Conservation (phyloP, 2,113 vertebrate species). For the Saguinus midas region DNA sequence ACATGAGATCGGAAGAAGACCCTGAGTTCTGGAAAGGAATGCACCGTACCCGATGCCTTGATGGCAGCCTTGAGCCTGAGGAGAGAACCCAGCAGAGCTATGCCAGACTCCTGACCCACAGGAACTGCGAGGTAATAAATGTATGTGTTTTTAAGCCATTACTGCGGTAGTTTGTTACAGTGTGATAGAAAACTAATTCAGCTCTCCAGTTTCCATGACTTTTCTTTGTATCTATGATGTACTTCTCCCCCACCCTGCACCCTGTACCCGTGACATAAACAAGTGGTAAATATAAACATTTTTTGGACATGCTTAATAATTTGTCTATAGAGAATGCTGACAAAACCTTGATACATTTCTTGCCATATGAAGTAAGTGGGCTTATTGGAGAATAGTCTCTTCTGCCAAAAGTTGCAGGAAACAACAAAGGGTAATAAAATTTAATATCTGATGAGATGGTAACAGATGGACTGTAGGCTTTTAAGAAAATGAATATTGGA, state of each 20-base stretch:
- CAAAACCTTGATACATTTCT: slow-evolving; percentile 47
- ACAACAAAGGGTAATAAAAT: slow-evolving; percentile 69
- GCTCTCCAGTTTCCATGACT: neutral
- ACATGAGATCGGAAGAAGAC: neutral
- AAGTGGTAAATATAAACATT: neutral
- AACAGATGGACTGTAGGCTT: slow-evolving; percentile 78
- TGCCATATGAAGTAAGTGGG: slow-evolving; percentile 56
- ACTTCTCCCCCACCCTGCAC: neutral
- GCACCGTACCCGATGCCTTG: accelerated
- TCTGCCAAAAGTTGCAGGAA: slow-evolving; percentile 73
- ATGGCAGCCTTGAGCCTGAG: neutral
- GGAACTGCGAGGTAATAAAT: neutral
- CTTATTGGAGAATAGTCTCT: slow-evolving; percentile 41
- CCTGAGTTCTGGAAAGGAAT: neutral
- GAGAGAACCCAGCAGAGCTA: neutral
- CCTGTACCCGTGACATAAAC: neutral
- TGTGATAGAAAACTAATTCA: neutral
- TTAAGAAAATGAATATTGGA: slow-evolving; percentile 54
- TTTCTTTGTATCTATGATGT: neutral
- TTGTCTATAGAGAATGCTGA: neutral
- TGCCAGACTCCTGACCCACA: neutral
- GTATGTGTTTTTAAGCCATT: neutral
- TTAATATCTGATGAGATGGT: slow-evolving; percentile 65
- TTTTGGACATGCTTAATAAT: neutral
- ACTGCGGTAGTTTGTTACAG: neutral